Percentiles rank a stretch among this genome's conserved stretches.
Evolutionary conservation across 2,888 invertebrate genomes (phyloP).

Genomic region (Drosophila imparisetae): DNA sequence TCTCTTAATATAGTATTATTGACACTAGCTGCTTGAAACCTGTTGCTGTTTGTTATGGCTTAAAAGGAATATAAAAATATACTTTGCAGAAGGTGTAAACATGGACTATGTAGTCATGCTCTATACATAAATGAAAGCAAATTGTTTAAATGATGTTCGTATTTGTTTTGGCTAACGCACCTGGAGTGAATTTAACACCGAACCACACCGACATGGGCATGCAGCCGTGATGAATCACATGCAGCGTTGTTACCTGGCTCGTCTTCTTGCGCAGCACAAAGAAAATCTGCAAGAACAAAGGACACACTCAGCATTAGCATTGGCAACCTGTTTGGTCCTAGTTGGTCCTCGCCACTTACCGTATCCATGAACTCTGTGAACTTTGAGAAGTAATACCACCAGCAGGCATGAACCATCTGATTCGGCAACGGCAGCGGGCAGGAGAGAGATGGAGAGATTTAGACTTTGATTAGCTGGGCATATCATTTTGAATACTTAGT

Average conservation of each 20-base stretch:
- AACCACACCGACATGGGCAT: slow-evolving; percentile 99
- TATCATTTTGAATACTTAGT: not conserved
- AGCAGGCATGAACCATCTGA: slow-evolving; percentile 96
- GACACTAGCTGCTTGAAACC: not conserved
- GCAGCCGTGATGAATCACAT: slow-evolving; percentile 98
- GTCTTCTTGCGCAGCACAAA: slow-evolving; percentile 97
- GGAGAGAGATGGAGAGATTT: slow-evolving; percentile 5
- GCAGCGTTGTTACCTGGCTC: slow-evolving; percentile 95
- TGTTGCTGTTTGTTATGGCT: not conserved
- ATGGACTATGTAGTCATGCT: not conserved
- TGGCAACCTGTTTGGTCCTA: not conserved
- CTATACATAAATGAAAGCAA: not conserved
- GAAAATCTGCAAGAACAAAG: slow-evolving; percentile 89
- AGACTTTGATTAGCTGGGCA: slow-evolving; percentile 30
- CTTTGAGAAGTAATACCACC: slow-evolving; percentile 99
- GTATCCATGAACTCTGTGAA: slow-evolving; percentile 98
- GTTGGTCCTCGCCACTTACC: slow-evolving; percentile 87
- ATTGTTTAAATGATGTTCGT: not conserved
- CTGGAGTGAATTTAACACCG: slow-evolving; percentile 97
- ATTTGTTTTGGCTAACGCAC: slow-evolving; percentile 84
- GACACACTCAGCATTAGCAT: not conserved
- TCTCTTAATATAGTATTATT: not conserved
- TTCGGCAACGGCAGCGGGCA: not conserved
- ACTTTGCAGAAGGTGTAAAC: not conserved
- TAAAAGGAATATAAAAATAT: not conserved